Conservation (phyloP, 2,113 vertebrate genomes). For the Xenopus laevis region DNA sequence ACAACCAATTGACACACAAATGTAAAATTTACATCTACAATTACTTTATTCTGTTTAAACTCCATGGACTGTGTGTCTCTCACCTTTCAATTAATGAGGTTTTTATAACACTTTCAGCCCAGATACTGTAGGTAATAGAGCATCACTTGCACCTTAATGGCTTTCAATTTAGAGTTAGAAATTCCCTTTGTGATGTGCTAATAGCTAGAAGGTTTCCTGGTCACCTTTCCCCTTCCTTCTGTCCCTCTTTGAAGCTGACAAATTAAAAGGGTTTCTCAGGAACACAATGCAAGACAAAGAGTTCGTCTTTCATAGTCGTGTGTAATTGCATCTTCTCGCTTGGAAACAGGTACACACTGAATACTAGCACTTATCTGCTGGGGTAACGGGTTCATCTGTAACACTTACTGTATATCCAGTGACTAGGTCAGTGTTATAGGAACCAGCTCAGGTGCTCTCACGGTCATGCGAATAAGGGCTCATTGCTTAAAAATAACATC, state of each 20-base stretch:
- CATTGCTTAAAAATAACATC: slow-evolving; percentile 39
- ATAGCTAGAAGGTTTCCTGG: neutral
- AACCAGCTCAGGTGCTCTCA: slow-evolving; percentile 21
- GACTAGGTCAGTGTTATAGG: slow-evolving; percentile 44
- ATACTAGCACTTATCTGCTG: slow-evolving; percentile 35
- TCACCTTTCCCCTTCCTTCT: neutral
- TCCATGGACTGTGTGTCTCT: too few species aligned
- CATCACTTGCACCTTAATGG: neutral
- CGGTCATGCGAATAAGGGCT: slow-evolving; percentile 22
- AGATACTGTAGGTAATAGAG: neutral
- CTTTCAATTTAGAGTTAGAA: neutral
- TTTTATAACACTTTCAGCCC: too few species aligned
- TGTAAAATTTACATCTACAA: too few species aligned
- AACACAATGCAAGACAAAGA: slow-evolving; percentile 14
- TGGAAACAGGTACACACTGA: slow-evolving; percentile 30
- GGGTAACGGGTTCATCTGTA: slow-evolving; percentile 42
- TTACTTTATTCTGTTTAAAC: too few species aligned
- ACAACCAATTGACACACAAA: too few species aligned
- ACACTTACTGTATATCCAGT: slow-evolving; percentile 38
- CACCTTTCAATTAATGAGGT: too few species aligned
- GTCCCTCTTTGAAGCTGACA: neutral
- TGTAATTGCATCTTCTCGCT: slow-evolving; percentile 43
- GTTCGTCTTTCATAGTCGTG: slow-evolving; percentile 40
- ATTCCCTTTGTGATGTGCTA: neutral
- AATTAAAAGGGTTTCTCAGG: slow-evolving; percentile 18